Base-by-base conservation (phyloP, 2,888 invertebrate species). In the Seladonia tumulorum region DNA sequence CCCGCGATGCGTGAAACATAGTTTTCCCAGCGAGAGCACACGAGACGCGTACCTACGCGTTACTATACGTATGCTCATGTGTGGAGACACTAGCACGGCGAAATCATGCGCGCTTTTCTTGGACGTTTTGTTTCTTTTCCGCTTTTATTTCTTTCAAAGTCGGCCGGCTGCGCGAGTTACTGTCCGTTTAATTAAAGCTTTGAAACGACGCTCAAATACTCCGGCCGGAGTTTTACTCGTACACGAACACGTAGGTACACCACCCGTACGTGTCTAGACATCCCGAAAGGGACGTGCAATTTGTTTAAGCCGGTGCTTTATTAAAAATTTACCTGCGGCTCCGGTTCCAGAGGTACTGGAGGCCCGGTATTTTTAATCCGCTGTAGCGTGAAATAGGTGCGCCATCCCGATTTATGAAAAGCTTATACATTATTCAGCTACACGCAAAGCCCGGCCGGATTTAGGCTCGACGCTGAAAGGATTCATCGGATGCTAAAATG, bases 341-440 rank as follows among this genome's bases (percentile, higher is more conserved):
- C 0, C 70, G 39, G 42, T 22, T 5, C 70, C n/a, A 12, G 2
- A 14, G 5, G 35, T 35, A 22, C 70, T n/a, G 12, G 2, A 22
- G 68, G 22, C 12, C 7, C 70, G 42, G 42, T 70, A n/a, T 70
- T 70, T 70, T 70, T 70, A 70, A 42, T 22, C 42, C 42, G 35
- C 39, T 47, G 18, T 22, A 5, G 29, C 35, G 29, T 72, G 76
- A 49, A 76, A 66, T 47, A 35, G 53, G 39, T 70, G 76, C 71
- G 49, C 45, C 49, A 74, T 72, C 72, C 77, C 73, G 71, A 87
- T 87, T 81, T 75, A 60, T 63, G 5, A 72, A 74, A 45, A 63
- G 14, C 75, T 87, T 77, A 85, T 88, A 66, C 80, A 88, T 85
- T 85, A 88, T 88, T 88, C 85, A 83, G 70, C n/a, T 22, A 12